A percentile compares a stretch with the other conserved stretches of the same genome.
Evolutionary conservation across 2,113 vertebrate genomes (phyloP).

Genomic region (Spea bombifrons): DNA sequence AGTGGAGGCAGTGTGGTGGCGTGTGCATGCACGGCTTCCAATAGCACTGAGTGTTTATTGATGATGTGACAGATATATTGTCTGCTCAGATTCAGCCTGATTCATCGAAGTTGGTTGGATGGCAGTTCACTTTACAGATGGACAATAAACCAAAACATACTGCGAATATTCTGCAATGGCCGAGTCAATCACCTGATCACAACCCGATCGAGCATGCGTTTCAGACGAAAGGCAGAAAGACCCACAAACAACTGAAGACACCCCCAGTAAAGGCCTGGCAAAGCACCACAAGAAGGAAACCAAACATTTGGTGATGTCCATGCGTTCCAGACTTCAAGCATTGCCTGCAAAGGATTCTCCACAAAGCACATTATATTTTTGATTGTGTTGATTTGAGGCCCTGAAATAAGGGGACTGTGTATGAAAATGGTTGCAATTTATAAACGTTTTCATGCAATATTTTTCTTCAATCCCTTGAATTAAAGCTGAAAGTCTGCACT

Average conservation of each 20-base stretch:
- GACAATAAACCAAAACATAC: constrained; percentile 20
- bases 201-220: constrained; percentile 18
- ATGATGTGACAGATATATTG: constrained; percentile 3
- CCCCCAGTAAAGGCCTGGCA: not conserved
- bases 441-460: not conserved
- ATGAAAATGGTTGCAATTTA: not conserved
- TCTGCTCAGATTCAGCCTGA: constrained; percentile 8
- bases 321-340: constrained; percentile 45
- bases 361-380: not conserved
- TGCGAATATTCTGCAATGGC: constrained; percentile 6
- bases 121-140: constrained; percentile 2
- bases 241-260: constrained; percentile 3
- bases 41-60: constrained; percentile 14
- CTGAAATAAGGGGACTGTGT: not conserved
- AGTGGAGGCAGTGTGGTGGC: not conserved
- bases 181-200: constrained; percentile 11
- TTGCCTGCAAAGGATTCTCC: constrained; percentile 38
- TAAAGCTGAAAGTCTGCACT: not conserved
- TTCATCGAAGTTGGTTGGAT: not conserved
- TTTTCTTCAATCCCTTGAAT: not conserved
- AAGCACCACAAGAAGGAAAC: constrained; percentile 39
- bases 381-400: not conserved
- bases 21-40: constrained; percentile 9
- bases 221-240: constrained; percentile 18
- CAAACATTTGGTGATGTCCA: constrained; percentile 42